Evolutionary conservation across 2,888 invertebrate species (phyloP).

Genomic region (Allolobophora icterica): DNA sequence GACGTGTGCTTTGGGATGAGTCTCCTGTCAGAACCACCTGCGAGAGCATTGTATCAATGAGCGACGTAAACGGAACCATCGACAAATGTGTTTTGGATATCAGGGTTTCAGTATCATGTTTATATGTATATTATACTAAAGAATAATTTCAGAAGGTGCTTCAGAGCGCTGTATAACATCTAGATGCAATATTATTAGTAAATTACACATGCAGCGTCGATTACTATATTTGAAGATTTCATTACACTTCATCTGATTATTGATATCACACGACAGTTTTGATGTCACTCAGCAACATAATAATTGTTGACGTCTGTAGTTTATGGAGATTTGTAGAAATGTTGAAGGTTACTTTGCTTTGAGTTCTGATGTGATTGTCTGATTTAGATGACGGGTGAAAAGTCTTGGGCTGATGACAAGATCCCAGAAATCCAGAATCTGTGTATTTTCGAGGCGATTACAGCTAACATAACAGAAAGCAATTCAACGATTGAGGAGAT

Average conservation of each 20-base stretch:
- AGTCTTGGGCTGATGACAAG: slow-evolving; percentile 21
- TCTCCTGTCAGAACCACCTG: not conserved
- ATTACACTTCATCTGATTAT: no score
- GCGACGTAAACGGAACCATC: not conserved
- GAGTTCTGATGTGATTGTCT: not conserved
- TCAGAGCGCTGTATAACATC: no score
- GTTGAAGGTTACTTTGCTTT: not conserved
- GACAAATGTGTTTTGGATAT: not conserved
- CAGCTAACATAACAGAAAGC: slow-evolving; percentile 6
- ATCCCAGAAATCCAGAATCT: not conserved
- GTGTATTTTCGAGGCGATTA: not conserved
- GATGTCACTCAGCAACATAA: no score
- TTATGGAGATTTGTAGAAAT: no score
- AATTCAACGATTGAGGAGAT: not conserved
- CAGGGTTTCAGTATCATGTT: not conserved
- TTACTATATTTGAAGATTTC: no score
- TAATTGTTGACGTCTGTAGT: no score
- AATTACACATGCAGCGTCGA: no score
- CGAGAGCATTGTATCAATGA: not conserved
- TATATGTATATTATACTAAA: no score
- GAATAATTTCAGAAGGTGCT: no score
- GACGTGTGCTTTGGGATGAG: not conserved
- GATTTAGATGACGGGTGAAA: slow-evolving; percentile 1
- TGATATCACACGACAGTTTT: no score
- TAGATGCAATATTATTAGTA: no score